Conservation (phyloP, 2,113 vertebrate genomes). For the Pterocles gutturalis region DNA sequence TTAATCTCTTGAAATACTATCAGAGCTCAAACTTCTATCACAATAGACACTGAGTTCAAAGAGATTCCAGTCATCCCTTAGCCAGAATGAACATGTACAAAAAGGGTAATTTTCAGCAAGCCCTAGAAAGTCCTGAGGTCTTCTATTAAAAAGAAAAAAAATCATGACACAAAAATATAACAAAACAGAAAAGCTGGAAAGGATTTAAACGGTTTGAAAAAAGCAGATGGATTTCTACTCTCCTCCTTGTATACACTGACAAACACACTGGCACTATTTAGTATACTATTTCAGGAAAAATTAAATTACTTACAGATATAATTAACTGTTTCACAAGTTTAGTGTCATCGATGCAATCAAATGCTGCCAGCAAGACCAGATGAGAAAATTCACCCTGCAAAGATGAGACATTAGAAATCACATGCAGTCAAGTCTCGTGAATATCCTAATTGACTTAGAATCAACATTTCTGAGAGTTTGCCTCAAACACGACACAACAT, state of each 20-base stretch:
- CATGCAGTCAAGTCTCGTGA: not conserved
- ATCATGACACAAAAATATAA: not conserved
- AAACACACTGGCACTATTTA: not conserved
- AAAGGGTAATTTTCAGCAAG: not conserved
- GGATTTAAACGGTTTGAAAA: not conserved
- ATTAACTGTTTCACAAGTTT: slow-evolving; percentile 93
- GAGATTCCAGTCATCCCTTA: not conserved
- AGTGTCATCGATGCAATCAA: slow-evolving; percentile 96
- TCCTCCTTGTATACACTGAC: not conserved
- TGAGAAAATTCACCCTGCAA: slow-evolving; percentile 94
- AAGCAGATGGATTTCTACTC: not conserved
- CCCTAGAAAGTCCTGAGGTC: not conserved
- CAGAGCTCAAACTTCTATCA: not conserved
- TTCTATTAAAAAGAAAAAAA: not conserved
- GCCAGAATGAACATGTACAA: not conserved
- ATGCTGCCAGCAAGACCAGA: slow-evolving; percentile 89
- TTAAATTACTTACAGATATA: slow-evolving; percentile 85
- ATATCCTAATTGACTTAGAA: not conserved
- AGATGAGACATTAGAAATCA: not conserved
- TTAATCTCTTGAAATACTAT: not conserved
- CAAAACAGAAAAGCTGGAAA: not conserved
- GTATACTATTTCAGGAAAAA: not conserved
- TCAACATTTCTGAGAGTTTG: not conserved
- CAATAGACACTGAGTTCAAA: not conserved
- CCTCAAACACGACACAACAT: not conserved